These are phyloP conservation scores for Campylomormyrus tamandua DNA, from an alignment of 2,113 vertebrate species.

Conservation along the genomic window DNA sequence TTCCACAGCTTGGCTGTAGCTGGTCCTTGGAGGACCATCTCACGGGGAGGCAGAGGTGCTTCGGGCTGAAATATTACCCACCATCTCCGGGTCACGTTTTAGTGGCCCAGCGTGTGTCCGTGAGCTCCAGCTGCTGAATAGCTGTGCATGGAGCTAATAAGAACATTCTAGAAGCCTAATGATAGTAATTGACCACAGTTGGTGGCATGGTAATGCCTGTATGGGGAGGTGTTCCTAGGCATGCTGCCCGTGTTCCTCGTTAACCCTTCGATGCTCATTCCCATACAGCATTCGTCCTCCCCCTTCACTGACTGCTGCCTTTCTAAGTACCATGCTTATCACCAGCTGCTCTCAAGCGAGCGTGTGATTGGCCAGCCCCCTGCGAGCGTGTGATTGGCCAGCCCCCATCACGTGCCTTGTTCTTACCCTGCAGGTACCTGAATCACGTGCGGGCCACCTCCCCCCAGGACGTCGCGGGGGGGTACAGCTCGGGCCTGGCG, in stretches of 20 bases:
- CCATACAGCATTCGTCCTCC: background rate
- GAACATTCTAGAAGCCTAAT: background rate
- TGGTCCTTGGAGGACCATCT: background rate
- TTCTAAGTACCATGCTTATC: background rate
- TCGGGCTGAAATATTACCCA: background rate
- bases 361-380: background rate
- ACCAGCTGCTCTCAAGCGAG: background rate
- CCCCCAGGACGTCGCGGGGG: slow-evolving; percentile 86
- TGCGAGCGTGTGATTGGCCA: background rate
- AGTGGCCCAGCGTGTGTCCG: background rate
- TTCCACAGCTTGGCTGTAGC: background rate
- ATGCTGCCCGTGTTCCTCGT: background rate
- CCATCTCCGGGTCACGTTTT: background rate
- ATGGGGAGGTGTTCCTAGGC: background rate
- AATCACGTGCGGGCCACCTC: slow-evolving; percentile 81
- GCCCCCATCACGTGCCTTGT: slow-evolving; percentile 18
- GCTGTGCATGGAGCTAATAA: background rate
- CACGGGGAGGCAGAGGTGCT: background rate
- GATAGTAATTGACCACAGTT: background rate
- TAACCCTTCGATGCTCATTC: background rate
- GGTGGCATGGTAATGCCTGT: background rate
- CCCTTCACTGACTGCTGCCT: background rate
- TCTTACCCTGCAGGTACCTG: slow-evolving; percentile 76
- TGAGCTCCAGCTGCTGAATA: background rate
- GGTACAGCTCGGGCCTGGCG: slow-evolving; percentile 82